These are phyloP conservation scores for Columba janthina DNA, from an alignment of 2,113 vertebrate genomes.

Conservation along the genomic window DNA sequence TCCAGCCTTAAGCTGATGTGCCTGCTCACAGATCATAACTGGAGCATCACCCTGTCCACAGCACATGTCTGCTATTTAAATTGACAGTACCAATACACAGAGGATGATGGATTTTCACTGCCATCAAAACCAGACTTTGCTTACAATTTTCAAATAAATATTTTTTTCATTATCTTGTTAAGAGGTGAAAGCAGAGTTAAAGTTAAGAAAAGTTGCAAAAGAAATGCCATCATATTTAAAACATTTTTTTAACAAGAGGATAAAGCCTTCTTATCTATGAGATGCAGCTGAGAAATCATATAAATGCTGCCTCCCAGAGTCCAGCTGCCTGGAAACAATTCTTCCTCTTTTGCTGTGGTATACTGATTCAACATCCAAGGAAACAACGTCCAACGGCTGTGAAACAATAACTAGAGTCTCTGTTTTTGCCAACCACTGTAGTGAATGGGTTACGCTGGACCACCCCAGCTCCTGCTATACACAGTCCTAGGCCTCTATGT, in stretches of 20 bases:
- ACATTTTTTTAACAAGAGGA: neutral
- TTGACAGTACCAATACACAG: neutral
- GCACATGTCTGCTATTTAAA: neutral
- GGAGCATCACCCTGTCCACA: neutral
- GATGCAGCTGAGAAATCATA: conserved; percentile 37
- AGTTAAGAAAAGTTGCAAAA: neutral
- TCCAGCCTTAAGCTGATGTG: neutral
- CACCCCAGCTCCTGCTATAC: neutral
- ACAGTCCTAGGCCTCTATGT: neutral
- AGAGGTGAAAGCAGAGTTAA: neutral
- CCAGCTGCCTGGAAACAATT: conserved; percentile 17
- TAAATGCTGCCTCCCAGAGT: conserved; percentile 67
- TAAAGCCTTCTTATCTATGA: neutral
- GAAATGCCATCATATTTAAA: neutral
- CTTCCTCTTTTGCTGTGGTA: neutral
- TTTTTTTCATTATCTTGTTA: neutral
- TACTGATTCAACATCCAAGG: neutral
- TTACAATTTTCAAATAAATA: neutral
- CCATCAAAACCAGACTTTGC: neutral
- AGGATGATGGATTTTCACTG: neutral
- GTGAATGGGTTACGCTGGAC: rapidly evolving
- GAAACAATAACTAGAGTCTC: neutral
- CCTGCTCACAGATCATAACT: neutral
- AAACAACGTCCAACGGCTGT: neutral
- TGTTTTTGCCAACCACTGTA: neutral